These are phyloP conservation scores for Syritta pipiens DNA, from an alignment of 2,888 invertebrate genomes.

Conservation along the genomic window DNA sequence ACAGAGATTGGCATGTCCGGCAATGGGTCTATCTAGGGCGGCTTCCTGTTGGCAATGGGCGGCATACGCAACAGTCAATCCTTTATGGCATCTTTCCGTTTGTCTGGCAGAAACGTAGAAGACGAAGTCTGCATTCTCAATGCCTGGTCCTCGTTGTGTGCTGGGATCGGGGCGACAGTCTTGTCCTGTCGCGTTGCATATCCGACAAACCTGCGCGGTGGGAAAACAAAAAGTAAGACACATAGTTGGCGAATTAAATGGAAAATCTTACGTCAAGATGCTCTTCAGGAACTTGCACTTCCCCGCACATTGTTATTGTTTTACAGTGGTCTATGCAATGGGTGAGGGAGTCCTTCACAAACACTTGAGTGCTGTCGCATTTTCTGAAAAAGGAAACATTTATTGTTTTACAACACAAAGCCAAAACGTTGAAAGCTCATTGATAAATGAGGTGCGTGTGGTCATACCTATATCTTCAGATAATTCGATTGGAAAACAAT, in stretches of 20 bases:
- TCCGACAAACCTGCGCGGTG: conserved; percentile 87
- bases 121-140: conserved; percentile 93
- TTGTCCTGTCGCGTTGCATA: conserved; percentile 92
- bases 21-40: conserved; percentile 96
- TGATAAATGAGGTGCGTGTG: no score
- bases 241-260: neutral
- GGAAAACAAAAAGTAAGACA: neutral
- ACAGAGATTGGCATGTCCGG: conserved; percentile 99
- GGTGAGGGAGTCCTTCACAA: conserved; percentile 89
- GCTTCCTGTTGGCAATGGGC: conserved; percentile 99
- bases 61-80: conserved; percentile 96
- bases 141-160: conserved; percentile 84
- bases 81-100: conserved; percentile 94
- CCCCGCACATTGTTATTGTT: conserved; percentile 94
- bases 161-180: conserved; percentile 84
- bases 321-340: conserved; percentile 94
- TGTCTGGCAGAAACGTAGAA: conserved; percentile 97
- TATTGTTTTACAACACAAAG: no score
- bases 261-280: conserved; percentile 91
- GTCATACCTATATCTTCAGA: neutral
- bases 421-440: no score
- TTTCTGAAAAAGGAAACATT: conserved; percentile 82
- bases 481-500: neutral
- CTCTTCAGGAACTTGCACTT: conserved; percentile 93
- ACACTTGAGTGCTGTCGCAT: conserved; percentile 93